Conservation (phyloP, 2,888 invertebrate species). For the Temnothorax unifasciatus region DNA sequence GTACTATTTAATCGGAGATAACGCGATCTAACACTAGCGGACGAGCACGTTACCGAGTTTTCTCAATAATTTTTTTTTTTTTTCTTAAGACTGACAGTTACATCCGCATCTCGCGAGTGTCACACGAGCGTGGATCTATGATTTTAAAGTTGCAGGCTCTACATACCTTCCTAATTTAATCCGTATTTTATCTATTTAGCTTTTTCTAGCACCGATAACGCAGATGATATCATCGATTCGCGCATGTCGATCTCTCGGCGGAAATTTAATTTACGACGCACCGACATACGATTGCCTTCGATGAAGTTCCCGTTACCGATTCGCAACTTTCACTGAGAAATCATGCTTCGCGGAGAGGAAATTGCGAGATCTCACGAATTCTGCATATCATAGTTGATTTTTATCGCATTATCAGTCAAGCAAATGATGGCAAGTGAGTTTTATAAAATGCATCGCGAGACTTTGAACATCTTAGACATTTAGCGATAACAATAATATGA, state of each 20-base stretch:
- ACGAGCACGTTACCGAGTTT: neutral
- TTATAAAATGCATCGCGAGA: neutral
- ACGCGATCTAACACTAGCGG: neutral
- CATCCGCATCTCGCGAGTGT: neutral
- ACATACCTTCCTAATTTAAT: neutral
- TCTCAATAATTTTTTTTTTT: neutral
- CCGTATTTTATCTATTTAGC: neutral
- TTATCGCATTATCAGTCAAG: neutral
- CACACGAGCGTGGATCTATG: neutral
- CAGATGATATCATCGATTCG: neutral
- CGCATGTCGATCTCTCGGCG: neutral
- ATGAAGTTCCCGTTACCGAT: neutral
- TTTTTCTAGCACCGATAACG: neutral
- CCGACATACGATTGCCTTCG: neutral
- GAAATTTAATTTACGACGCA: neutral
- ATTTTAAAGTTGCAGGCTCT: neutral
- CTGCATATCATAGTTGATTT: neutral
- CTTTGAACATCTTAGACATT: neutral
- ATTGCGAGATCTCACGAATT: neutral
- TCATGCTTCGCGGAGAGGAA: neutral
- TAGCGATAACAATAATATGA: neutral
- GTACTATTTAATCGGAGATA: slow-evolving; percentile 35
- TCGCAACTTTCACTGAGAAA: neutral
- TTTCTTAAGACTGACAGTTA: neutral
- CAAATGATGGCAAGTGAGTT: neutral